Percentiles rank a stretch among this genome's conserved stretches.
Evolutionary conservation across 2,113 vertebrate genomes (phyloP).

Genomic region (Oreochromis tanganicae): DNA sequence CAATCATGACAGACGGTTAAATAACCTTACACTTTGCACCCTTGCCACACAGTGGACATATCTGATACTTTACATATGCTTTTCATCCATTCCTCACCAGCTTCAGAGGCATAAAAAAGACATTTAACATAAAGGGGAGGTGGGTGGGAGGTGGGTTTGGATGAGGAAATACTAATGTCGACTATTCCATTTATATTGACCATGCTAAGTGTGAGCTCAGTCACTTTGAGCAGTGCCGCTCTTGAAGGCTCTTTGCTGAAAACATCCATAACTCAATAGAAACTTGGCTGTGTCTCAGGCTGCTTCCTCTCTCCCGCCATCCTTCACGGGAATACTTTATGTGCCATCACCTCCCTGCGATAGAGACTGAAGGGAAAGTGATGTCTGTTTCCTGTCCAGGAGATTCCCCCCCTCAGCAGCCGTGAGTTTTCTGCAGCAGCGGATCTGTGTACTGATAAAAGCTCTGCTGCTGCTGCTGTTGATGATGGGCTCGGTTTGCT

Average conservation of each 20-base stretch:
- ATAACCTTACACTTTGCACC: neutral
- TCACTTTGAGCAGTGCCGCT: conserved; percentile 39
- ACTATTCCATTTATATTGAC: conserved; percentile 42
- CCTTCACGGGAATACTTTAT: conserved; percentile 47
- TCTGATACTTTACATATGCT: conserved; percentile 7
- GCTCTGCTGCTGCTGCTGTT: neutral
- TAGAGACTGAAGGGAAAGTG: conserved; percentile 5
- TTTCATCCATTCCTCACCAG: neutral
- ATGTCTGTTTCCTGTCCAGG: conserved; percentile 45
- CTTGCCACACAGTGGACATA: neutral
- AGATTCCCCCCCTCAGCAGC: neutral
- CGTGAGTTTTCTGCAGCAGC: neutral
- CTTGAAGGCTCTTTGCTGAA: conserved; percentile 45
- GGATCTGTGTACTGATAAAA: neutral
- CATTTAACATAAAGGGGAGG: neutral
- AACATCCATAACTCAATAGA: conserved; percentile 54
- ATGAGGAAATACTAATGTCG: conserved; percentile 34
- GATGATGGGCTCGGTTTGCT: neutral
- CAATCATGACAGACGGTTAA: conserved; percentile 33
- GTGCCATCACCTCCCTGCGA: conserved; percentile 33
- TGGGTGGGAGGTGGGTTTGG: neutral
- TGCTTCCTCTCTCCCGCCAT: conserved; percentile 24
- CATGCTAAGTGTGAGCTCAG: conserved; percentile 37
- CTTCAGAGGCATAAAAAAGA: conserved; percentile 14
- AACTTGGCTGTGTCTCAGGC: conserved; percentile 49